Conservation (phyloP, 2,797 vertebrate species). For the Taenioides sp. region DNA sequence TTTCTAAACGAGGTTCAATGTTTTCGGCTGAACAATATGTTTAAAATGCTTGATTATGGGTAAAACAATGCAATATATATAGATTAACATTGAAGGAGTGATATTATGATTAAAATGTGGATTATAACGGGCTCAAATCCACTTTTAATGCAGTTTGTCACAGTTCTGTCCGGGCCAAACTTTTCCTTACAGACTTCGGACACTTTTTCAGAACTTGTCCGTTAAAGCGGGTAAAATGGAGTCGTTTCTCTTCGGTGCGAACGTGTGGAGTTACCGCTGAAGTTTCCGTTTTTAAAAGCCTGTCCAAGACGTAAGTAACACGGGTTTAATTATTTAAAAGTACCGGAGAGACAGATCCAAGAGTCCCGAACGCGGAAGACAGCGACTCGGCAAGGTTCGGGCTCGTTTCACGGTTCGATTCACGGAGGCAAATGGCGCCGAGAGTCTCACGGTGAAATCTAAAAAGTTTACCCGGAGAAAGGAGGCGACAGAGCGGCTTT, state of each 20-base stretch:
- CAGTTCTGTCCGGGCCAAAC: neutral
- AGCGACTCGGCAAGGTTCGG: neutral
- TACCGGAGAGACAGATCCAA: constrained; percentile 46
- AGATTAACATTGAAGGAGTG: too few relatives aligned
- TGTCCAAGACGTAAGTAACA: constrained; percentile 5
- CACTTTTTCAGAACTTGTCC: neutral
- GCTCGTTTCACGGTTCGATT: neutral
- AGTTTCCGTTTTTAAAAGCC: neutral
- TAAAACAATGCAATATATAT: neutral
- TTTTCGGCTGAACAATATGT: neutral
- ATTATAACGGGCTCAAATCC: too few relatives aligned
- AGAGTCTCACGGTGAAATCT: neutral
- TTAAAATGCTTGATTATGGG: neutral
- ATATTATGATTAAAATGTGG: too few relatives aligned
- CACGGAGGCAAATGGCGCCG: constrained; percentile 8
- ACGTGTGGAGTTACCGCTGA: neutral
- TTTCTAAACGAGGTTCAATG: neutral
- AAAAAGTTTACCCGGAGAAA: constrained; percentile 39
- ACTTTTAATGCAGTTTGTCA: constrained; percentile 6
- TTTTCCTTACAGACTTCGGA: neutral
- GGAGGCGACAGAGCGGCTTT: constrained; percentile 29
- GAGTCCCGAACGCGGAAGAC: constrained; percentile 47
- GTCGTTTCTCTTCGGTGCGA: neutral
- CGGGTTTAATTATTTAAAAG: constrained; percentile 61
- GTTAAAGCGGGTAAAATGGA: neutral